Evolutionary conservation across 2,888 invertebrate species (phyloP).

Genomic region (Iphiclides podalirius): DNA sequence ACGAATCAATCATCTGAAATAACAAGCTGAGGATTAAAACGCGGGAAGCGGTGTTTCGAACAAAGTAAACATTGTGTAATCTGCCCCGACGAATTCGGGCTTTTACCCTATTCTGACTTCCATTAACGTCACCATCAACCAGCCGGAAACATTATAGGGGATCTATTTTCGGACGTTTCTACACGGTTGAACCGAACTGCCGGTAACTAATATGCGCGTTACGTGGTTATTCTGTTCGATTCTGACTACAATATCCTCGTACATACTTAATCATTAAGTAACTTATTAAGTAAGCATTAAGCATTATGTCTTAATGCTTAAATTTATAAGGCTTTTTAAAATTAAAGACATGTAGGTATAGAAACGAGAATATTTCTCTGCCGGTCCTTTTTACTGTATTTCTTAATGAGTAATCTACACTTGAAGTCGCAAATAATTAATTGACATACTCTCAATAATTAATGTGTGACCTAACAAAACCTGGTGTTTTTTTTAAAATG

Average conservation of each 20-base stretch:
- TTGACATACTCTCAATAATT: too few species aligned
- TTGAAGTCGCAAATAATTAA: too few species aligned
- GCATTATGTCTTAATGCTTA: too few species aligned
- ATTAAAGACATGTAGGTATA: too few species aligned
- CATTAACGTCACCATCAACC: slow-evolving; percentile 25
- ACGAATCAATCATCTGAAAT: too few species aligned
- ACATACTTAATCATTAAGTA: neutral
- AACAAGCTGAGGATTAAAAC: neutral
- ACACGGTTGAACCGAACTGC: slow-evolving; percentile 12
- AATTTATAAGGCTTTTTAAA: too few species aligned
- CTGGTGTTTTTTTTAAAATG: too few species aligned
- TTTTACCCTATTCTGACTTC: slow-evolving; percentile 27
- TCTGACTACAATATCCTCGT: neutral
- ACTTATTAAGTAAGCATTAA: too few species aligned
- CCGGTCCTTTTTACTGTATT: too few species aligned
- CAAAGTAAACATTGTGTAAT: slow-evolving; percentile 35
- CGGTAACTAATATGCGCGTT: neutral
- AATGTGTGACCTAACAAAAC: too few species aligned
- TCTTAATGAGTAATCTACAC: too few species aligned
- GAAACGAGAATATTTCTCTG: too few species aligned
- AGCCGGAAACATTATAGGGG: slow-evolving; percentile 27
- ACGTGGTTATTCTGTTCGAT: neutral
- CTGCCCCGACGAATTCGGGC: slow-evolving; percentile 28
- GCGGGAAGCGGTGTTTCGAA: slow-evolving; percentile 12
- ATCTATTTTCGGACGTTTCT: slow-evolving; percentile 27